phyloP scores from a whole-genome alignment of 2,888 invertebrate species.

The Conops quadrifasciatus region DNA sequence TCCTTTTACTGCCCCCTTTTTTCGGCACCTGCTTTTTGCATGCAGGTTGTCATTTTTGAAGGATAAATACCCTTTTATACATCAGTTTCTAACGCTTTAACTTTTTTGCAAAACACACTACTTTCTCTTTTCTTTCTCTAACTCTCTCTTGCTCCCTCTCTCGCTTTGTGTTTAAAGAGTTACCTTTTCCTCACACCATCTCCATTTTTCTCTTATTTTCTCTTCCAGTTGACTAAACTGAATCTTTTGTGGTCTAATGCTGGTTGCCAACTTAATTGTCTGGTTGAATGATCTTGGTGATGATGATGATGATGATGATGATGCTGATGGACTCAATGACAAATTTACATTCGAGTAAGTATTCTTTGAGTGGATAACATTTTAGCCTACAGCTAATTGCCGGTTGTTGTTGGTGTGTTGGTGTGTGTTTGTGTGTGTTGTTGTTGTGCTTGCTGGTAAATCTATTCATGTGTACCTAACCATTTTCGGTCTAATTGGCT shows the following conservation, averaged over 20 bases:
- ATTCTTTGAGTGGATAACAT: conserved; percentile 6
- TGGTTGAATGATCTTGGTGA: conserved; percentile 10
- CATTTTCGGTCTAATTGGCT: conserved; percentile 1
- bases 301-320: conserved; percentile 20
- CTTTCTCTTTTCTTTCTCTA: too few species aligned
- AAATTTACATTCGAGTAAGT: conserved; percentile 13
- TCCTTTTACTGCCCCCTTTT: too few species aligned
- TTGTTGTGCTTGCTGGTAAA: not conserved
- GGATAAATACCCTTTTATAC: too few species aligned
- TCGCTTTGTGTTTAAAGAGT: not conserved
- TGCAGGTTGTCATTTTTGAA: too few species aligned
- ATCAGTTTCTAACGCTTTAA: too few species aligned
- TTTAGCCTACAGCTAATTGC: conserved; percentile 6
- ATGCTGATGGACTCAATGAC: conserved; percentile 37
- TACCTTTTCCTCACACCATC: not conserved
- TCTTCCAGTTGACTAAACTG: not conserved
- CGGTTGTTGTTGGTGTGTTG: not conserved
- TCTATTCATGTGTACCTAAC: not conserved
- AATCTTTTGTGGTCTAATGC: not conserved
- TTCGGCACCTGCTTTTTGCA: too few species aligned
- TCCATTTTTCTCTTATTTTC: not conserved
- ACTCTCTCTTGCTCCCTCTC: not conserved
- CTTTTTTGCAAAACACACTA: too few species aligned
- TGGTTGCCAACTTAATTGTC: not conserved
- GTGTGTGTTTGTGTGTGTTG: not conserved